Evolutionary conservation across 2,888 invertebrate genomes (phyloP), one percentile per base, ranked within the genome.

Genomic region (Phytoseiulus persimilis): DNA sequence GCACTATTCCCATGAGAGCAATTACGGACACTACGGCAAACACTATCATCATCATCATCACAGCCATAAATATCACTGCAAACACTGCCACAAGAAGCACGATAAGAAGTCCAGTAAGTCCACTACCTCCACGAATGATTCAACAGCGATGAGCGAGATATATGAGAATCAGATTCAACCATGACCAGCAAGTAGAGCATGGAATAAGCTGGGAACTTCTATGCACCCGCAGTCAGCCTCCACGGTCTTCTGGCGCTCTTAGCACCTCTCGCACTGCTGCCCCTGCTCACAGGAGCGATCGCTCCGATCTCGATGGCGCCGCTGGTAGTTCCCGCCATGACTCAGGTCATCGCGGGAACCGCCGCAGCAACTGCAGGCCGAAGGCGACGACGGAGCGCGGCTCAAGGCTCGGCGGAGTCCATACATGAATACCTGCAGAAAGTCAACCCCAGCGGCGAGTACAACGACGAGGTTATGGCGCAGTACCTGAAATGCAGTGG

Each of bases 391-490:
- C 87, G 87, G 0, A 39, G 39, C n/a, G 39, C 45, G 28, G 23
- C 87, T 9, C n/a, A 33, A 23, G 32, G n/a, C n/a, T 33, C 39
- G 0, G 87, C 45, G 6, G 87, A 87, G 9, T 87, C 87, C 14
- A 87, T 87, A 28, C 87, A 87, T 39, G 45, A 87, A n/a, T 87
- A 87, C 31, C 33, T 87, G 45, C 32, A 87, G 33, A 87, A 87
- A 31, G 87, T 87, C 89, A 90, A 90, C 89, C 91, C 91, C 2
- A 90, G 90, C 39, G 90, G 90, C 31, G 91, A 91, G 39, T 91
- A 91, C 90, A 91, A 91, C 83, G 91, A 91, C 45, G 91, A 91
- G 83, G 91, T 91, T 0, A 91, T 91, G 90, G 91, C 91, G 0
- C 90, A 91, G 31, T 91, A 91, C 87, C 90, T 91, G 32, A 90